Evolutionary conservation across 2,113 vertebrate species (phyloP), one percentile per base, ranked within the genome.

Genomic region (Lethenteron reissneri): DNA sequence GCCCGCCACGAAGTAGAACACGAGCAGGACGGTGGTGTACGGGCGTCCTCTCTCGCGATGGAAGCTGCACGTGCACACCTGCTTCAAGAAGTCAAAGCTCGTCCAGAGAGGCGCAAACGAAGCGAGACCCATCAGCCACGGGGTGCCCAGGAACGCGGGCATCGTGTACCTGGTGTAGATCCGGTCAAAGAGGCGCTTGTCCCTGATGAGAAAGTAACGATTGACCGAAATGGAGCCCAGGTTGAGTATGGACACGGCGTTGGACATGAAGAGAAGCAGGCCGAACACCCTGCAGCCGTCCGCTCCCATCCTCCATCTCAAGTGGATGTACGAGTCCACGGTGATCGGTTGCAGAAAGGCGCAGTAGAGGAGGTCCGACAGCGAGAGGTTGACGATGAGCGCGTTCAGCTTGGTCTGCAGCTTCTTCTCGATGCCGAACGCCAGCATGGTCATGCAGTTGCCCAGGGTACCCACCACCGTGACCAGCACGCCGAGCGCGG

Each of bases 1-100:
- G 2, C 87, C 86, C 0, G 84, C 15, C 60, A 88, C 80, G 71
- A 90, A 90, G 78, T 86, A 88, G 75, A 87, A 71, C 69, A 81
- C 84, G 69, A 90, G 78, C 73, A 92, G 77, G 72, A 88, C 79
- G 56, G 88, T 90, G 78, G 79, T 82, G 74, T 88, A 90, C 9
- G 86, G 87, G 2, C 82, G 83, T 8, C 86, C 83, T 59, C n/a
- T 73, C 4, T 80, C 78, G 2, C 85, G 85, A 74, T 92, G 81
- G 77, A 92, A 90, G 75, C 88, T 90, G 77, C 88, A 92, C 14
- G 88, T 89, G 76, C 88, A 92, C 64, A 68, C 64, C 64, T 68
- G 64, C 64, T 68, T n/a, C 71, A 19, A 57, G 71, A 72, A 72
- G 11, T 68, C 14, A 9, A 19, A 72, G 57, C 57, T 58, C n/a